phyloP scores from a whole-genome alignment of 2,797 vertebrate genomes.

The Pampus argenteus region DNA sequence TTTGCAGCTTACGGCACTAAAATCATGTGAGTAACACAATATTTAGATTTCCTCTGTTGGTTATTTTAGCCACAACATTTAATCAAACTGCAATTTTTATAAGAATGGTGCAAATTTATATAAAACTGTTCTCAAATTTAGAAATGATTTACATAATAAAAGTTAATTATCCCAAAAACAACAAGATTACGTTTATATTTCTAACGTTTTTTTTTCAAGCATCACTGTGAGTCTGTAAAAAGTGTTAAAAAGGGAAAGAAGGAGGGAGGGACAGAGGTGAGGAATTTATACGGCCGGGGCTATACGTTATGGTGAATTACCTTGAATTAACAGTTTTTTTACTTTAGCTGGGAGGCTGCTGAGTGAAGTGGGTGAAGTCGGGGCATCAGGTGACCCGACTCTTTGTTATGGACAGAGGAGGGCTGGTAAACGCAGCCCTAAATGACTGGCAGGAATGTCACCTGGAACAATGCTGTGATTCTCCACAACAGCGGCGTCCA shows the following conservation, averaged over 20 bases:
- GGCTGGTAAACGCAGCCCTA: constrained; percentile 61
- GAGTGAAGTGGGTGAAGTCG: constrained; percentile 69
- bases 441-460: constrained; percentile 79
- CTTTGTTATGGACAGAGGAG: constrained; percentile 76
- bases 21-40: too few relatives aligned
- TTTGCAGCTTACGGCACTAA: too few relatives aligned
- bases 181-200: too few relatives aligned
- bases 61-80: background rate
- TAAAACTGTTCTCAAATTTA: too few relatives aligned
- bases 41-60: background rate
- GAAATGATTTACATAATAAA: too few relatives aligned
- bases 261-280: constrained; percentile 30
- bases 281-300: constrained; percentile 76
- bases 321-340: constrained; percentile 82
- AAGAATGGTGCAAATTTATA: too few relatives aligned
- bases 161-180: too few relatives aligned
- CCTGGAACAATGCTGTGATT: constrained; percentile 72
- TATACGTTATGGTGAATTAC: constrained; percentile 81
- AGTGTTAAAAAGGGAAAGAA: constrained; percentile 1
- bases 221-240: too few relatives aligned
- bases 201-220: too few relatives aligned
- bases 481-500: constrained; percentile 64
- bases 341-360: constrained; percentile 78
- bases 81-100: background rate
- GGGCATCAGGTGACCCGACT: constrained; percentile 75